phyloP scores from a whole-genome alignment of 1,140 invertebrate genomes.

The Nasonia longicornis region DNA sequence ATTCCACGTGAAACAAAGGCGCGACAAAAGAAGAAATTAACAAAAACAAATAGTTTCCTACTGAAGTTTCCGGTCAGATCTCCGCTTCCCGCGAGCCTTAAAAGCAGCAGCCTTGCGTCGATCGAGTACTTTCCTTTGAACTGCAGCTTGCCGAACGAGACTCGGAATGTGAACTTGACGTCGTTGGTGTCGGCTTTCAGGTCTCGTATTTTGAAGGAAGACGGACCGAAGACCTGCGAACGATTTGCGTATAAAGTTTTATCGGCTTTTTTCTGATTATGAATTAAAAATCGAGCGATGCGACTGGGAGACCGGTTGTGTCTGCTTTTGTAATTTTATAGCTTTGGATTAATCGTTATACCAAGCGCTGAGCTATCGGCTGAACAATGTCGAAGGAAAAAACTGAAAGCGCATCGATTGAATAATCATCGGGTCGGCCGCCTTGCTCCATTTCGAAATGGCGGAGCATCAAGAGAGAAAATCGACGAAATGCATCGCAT shows the following conservation, averaged over 20 bases:
- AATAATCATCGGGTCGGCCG: too few relatives aligned
- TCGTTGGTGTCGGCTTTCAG: conserved; percentile 70
- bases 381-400: too few relatives aligned
- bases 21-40: background rate
- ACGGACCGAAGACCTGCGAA: conserved; percentile 60
- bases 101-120: conserved; percentile 73
- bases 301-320: too few relatives aligned
- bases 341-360: too few relatives aligned
- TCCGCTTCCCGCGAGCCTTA: conserved; percentile 74
- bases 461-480: too few relatives aligned
- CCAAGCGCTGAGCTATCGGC: too few relatives aligned
- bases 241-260: background rate
- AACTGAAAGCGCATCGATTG: too few relatives aligned
- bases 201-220: conserved; percentile 58
- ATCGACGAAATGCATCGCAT: too few relatives aligned
- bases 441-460: too few relatives aligned
- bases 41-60: conserved; percentile 63
- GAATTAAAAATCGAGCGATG: too few relatives aligned
- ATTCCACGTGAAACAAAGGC: too few relatives aligned
- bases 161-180: conserved; percentile 72
- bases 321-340: too few relatives aligned
- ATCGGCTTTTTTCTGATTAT: background rate
- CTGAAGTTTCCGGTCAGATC: conserved; percentile 77
- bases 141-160: conserved; percentile 69
- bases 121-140: conserved; percentile 75